Percentiles rank a stretch among this genome's conserved stretches.
These are phyloP conservation scores for Venustaconcha ellipsiformis DNA, from an alignment of 1,140 invertebrate species.

Conservation along the genomic window DNA sequence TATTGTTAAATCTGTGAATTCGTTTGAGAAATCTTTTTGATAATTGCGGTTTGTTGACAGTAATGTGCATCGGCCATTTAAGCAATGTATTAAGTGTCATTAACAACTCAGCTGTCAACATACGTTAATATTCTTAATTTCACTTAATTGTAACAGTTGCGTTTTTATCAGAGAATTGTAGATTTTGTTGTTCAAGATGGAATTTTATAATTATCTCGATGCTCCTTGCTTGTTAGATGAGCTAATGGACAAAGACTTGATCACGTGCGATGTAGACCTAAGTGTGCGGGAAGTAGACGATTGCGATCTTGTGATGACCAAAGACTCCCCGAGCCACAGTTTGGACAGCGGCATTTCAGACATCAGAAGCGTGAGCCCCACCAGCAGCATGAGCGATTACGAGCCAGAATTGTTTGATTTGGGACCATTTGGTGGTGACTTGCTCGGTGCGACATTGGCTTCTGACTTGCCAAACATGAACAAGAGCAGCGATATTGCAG, in stretches of 20 bases:
- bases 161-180: no score
- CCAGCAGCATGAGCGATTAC: slow-evolving; percentile 23
- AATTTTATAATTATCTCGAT: slow-evolving; percentile 17
- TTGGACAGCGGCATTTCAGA: slow-evolving; percentile 56
- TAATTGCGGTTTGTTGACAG: no score
- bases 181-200: slow-evolving; percentile 18
- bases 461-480: neutral
- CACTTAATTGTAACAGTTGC: no score
- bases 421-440: slow-evolving; percentile 14
- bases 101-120: no score
- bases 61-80: no score
- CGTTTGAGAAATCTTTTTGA: no score
- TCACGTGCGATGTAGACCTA: slow-evolving; percentile 34
- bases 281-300: slow-evolving; percentile 14
- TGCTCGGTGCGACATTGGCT: neutral
- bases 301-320: slow-evolving; percentile 11
- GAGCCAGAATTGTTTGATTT: slow-evolving; percentile 17
- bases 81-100: no score
- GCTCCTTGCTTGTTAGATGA: slow-evolving; percentile 49
- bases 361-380: slow-evolving; percentile 13
- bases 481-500: neutral
- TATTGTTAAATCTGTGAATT: no score
- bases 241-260: slow-evolving; percentile 34
- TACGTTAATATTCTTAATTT: no score
- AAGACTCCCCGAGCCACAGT: slow-evolving; percentile 58